phyloP scores from a whole-genome alignment of 2,888 invertebrate species.

The Melanostoma scalare region DNA sequence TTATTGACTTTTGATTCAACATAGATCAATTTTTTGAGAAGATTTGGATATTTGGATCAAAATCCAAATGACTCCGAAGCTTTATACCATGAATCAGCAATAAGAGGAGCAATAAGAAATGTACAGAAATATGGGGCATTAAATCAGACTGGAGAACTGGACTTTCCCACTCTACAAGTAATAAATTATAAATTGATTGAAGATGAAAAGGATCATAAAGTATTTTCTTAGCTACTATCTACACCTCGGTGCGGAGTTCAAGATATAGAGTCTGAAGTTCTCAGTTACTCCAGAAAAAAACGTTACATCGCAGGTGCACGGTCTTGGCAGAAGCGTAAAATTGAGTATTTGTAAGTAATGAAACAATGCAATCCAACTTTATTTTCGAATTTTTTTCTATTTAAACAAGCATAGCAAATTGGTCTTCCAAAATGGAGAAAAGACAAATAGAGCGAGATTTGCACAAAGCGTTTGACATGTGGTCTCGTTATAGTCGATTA shows the following conservation, averaged over 20 bases:
- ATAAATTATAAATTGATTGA: background rate
- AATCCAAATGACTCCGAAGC: slow-evolving; percentile 84
- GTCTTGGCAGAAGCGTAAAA: slow-evolving; percentile 87
- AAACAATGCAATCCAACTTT: too few species aligned
- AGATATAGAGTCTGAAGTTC: slow-evolving; percentile 83
- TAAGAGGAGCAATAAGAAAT: slow-evolving; percentile 85
- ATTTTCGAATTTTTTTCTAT: background rate
- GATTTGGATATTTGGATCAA: slow-evolving; percentile 86
- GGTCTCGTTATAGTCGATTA: slow-evolving; percentile 87
- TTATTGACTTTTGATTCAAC: background rate
- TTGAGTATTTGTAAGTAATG: slow-evolving; percentile 86
- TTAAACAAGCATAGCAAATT: slow-evolving; percentile 86
- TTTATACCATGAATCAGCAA: slow-evolving; percentile 85
- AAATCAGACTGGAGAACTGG: slow-evolving; percentile 86
- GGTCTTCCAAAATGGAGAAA: slow-evolving; percentile 85
- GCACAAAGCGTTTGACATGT: slow-evolving; percentile 85
- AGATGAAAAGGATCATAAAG: slow-evolving; percentile 12
- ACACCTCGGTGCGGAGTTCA: slow-evolving; percentile 88
- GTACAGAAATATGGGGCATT: slow-evolving; percentile 89
- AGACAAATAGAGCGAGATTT: slow-evolving; percentile 84
- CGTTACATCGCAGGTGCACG: slow-evolving; percentile 85
- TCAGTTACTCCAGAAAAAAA: slow-evolving; percentile 80
- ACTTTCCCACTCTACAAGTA: slow-evolving; percentile 86
- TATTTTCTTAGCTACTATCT: slow-evolving; percentile 84
- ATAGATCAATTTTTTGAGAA: slow-evolving; percentile 86